These are phyloP conservation scores for Caenorhabditis afra DNA, from an alignment of 2,888 invertebrate genomes.

Conservation along the genomic window DNA sequence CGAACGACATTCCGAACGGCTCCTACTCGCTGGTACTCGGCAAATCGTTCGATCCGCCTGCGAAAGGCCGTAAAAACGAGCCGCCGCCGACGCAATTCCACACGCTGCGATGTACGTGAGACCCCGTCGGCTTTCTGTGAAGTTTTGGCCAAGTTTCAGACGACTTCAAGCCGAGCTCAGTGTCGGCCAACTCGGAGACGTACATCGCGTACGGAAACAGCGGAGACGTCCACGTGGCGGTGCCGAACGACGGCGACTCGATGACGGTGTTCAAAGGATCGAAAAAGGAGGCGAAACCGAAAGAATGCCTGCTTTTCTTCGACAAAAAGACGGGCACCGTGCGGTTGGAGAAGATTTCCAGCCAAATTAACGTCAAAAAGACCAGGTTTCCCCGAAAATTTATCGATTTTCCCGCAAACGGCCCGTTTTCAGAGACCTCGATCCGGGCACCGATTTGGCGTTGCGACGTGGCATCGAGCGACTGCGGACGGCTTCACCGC, in stretches of 20 bases:
- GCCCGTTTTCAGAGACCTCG: conserved; percentile 67
- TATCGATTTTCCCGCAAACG: neutral
- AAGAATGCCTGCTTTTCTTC: conserved; percentile 77
- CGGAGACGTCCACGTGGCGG: conserved; percentile 75
- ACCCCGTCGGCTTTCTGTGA: neutral
- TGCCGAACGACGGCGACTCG: conserved; percentile 71
- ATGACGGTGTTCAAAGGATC: conserved; percentile 77
- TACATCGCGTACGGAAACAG: conserved; percentile 72
- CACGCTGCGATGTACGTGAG: conserved; percentile 71
- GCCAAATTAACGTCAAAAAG: conserved; percentile 76
- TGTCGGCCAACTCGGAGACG: conserved; percentile 69
- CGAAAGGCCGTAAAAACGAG: too few relatives aligned
- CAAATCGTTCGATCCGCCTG: conserved; percentile 54
- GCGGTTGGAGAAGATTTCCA: conserved; percentile 73
- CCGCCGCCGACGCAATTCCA: conserved; percentile 56
- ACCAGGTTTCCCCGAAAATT: conserved; percentile 64
- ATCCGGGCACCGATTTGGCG: conserved; percentile 59
- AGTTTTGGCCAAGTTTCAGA: conserved; percentile 61
- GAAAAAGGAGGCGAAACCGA: conserved; percentile 75
- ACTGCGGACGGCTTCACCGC: conserved; percentile 34
- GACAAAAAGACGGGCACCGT: conserved; percentile 70
- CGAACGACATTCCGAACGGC: conserved; percentile 71
- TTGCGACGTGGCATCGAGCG: conserved; percentile 61
- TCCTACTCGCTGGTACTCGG: conserved; percentile 74
- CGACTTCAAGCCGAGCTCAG: conserved; percentile 78